Base-by-base conservation (phyloP, 2,888 invertebrate species). In the Drosophila borealis region DNA sequence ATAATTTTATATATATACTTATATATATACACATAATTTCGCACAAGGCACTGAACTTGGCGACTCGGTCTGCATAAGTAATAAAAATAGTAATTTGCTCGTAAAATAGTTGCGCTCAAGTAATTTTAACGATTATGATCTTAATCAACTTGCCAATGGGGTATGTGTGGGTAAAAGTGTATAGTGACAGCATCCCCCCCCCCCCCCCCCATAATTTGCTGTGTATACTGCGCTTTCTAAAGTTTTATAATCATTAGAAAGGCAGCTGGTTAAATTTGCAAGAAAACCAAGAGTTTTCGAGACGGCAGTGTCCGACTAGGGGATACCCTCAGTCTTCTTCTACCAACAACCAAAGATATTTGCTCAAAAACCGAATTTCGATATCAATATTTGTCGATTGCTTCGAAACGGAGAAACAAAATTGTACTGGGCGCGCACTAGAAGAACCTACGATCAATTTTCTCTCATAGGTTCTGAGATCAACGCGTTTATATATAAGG, bases 51-150 rank as follows among this genome's bases (percentile, higher is more conserved):
- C 72, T 70, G 69, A 83, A 81, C 81, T 84, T 82, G 84, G 67
- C 69, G 74, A 63, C 74, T 70, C 49, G 74, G 83, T 75, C 85
- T 81, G 85, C 88, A 87, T 84, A 82, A 84, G 88, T 84, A 81
- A 87, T 82, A 82, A 82, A 87, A 82, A 84, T 81, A 73, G 88
- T 81, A 87, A 82, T 87, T 82, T 76, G 74, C 78, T 88, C 86
- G 69, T 83, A 83, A 86, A 84, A 88, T 85, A 88, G 86, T 88
- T 82, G 83, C 83, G 83, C 88, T 88, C 84, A 80, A 84, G 84
- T 84, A 80, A 85, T 88, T 84, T 84, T 88, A 84, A 84, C 86
- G 88, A 88, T 84, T 88, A 88, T 88, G 88, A 88, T 84, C 84
- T 86, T 88, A 88, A 84, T 84, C 88, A 84, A 84, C 73, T 80